phyloP scores from a whole-genome alignment of 2,113 vertebrate species.

The Poeciliopsis prolifica region DNA sequence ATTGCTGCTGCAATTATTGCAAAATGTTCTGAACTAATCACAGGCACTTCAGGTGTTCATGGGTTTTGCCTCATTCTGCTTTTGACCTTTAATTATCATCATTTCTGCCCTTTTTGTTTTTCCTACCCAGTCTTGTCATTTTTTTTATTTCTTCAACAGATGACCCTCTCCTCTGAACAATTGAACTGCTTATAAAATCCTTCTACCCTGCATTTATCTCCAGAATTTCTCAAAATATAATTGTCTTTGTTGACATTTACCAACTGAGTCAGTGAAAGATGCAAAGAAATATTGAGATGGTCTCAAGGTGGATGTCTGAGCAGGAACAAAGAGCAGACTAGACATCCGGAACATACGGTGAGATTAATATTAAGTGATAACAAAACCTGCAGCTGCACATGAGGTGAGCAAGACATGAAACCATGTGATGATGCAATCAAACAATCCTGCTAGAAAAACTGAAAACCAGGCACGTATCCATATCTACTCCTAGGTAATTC shows the following conservation, averaged over 20 bases:
- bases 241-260: not conserved
- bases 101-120: not conserved
- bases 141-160: conserved; percentile 1
- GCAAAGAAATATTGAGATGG: too few species aligned
- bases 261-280: too few species aligned
- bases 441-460: not conserved
- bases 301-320: too few species aligned
- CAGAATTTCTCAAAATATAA: not conserved
- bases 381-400: too few species aligned
- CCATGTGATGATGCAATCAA: too few species aligned
- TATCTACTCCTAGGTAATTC: too few species aligned
- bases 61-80: not conserved
- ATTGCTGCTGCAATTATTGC: not conserved
- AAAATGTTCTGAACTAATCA: conserved; percentile 1
- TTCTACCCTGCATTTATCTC: not conserved
- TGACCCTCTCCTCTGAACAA: not conserved
- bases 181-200: not conserved
- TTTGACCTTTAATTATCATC: conserved; percentile 6
- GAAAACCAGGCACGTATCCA: not conserved
- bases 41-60: not conserved
- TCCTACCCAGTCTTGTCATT: not conserved
- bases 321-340: too few species aligned
- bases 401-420: too few species aligned
- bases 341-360: too few species aligned
- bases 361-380: too few species aligned